Conservation (phyloP, 2,113 vertebrate species). For the Pollachius pollachius region DNA sequence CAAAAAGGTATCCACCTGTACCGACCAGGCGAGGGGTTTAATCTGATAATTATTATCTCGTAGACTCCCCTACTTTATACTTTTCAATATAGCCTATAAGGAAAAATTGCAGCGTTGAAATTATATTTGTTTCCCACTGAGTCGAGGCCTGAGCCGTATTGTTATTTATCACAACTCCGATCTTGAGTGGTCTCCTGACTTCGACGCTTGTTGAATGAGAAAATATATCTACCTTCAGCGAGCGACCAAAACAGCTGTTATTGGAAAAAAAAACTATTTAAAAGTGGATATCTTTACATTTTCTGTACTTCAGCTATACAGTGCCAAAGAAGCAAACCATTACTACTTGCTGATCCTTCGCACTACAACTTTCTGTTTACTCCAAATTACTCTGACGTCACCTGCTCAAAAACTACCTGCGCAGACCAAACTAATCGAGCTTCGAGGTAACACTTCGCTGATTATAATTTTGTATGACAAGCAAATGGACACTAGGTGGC, state of each 20-base stretch:
- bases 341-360: too few species aligned
- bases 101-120: neutral
- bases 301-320: neutral
- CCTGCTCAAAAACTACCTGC: constrained; percentile 52
- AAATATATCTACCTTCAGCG: constrained; percentile 19
- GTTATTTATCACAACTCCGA: neutral
- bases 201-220: constrained; percentile 21
- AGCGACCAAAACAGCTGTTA: constrained; percentile 11
- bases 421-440: constrained; percentile 63
- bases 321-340: neutral
- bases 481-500: constrained; percentile 50
- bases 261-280: neutral
- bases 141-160: neutral
- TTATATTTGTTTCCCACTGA: neutral
- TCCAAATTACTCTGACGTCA: constrained; percentile 15
- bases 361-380: constrained; percentile 29
- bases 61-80: too few species aligned
- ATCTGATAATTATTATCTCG: too few species aligned
- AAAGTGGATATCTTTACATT: neutral
- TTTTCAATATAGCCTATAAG: too few species aligned
- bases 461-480: too few species aligned
- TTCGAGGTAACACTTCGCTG: constrained; percentile 25
- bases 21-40: too few species aligned
- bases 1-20: neutral
- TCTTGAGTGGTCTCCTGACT: constrained; percentile 12